Base-by-base conservation (phyloP, 2,113 vertebrate species). In the Macaca nemestrina region DNA sequence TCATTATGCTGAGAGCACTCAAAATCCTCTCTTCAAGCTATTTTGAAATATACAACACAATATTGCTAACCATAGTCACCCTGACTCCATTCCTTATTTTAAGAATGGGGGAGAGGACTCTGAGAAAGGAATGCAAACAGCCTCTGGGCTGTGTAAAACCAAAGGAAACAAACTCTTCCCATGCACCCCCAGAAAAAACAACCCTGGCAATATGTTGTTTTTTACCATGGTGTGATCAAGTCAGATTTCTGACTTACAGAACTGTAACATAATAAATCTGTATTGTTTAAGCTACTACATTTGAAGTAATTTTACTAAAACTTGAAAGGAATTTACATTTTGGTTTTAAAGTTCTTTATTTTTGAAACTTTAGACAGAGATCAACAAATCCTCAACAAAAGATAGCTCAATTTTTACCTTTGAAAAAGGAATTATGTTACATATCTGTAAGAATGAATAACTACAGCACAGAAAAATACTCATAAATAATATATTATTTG, bases 61-160 rank as follows among this genome's bases (percentile, higher is more conserved):
- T 25, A 73, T 73, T 73, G 38, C 11, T 73, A 73, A 73, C 38
- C 10, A 73, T 40, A 73, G 38, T 43, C 38, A 73, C 72, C 22
- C 38, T 43, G 38, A 43, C 10, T 13, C 48, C 48, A 79, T 5
- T 22, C 8, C 16, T 22, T 5, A 35, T 11, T 79, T 52, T 79
- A 20, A 52, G 32, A 16, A 6, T 79, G 30, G 45, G 35, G 12
- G 32, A 20, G 6, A 6, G 38, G 23, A 12, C 6, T 25, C 8
- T 23, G 12, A 43, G 3, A 23, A 75, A 45, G 9, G 40, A 79
- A n/a, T 52, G 17, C 16, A 48, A 48, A 10, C 4, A 35, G 17
- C 8, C 11, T 35, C 7, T 43, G 22, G 1, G 17, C 1, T n/a
- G 35, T 12, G 10, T 68, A 50, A 48, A n/a, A 11, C 4, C 2